These are phyloP conservation scores for Halocynthia aurantium DNA, from an alignment of 23 tunicate genomes.

Conservation along the genomic window DNA sequence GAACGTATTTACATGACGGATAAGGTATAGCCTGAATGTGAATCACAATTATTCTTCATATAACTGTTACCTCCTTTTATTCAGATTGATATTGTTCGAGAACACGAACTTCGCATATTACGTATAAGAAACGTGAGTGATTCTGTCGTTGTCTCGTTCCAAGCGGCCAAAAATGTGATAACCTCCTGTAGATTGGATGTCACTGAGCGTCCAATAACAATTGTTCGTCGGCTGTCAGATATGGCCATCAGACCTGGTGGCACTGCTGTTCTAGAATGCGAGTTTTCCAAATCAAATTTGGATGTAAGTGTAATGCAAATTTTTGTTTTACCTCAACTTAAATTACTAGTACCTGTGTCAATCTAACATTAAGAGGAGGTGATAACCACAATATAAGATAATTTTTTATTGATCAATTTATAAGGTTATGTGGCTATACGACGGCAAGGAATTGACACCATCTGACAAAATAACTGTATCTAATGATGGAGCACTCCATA, in stretches of 20 bases:
- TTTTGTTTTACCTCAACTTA: not conserved
- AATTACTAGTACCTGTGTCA: too few species aligned
- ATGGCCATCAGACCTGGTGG: slow-evolving; percentile 29
- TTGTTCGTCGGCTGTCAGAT: slow-evolving; percentile 46
- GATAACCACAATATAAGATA: too few species aligned
- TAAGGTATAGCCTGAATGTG: not conserved
- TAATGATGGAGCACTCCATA: slow-evolving; percentile 36
- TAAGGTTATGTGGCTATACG: slow-evolving; percentile 38
- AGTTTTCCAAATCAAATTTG: slow-evolving; percentile 32
- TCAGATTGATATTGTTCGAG: slow-evolving; percentile 21
- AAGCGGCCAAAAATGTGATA: slow-evolving; percentile 27
- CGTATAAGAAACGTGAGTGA: slow-evolving; percentile 15
- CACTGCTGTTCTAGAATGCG: slow-evolving; percentile 33
- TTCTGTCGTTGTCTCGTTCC: slow-evolving; percentile 27
- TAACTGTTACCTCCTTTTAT: not conserved
- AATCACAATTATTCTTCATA: not conserved
- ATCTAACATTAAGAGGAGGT: too few species aligned
- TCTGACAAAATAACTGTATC: slow-evolving; percentile 16
- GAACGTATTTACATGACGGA: slow-evolving; percentile 6
- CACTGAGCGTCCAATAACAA: slow-evolving; percentile 44
- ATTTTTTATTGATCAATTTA: too few species aligned
- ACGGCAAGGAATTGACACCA: slow-evolving; percentile 18
- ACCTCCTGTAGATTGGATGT: slow-evolving; percentile 34
- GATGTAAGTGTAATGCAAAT: slow-evolving; percentile 8
- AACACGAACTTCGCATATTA: slow-evolving; percentile 12